A percentile compares a stretch with the other conserved stretches of the same genome.
These are phyloP conservation scores for Tupaia chinensis DNA, from an alignment of 2,113 vertebrate species.

Conservation along the genomic window DNA sequence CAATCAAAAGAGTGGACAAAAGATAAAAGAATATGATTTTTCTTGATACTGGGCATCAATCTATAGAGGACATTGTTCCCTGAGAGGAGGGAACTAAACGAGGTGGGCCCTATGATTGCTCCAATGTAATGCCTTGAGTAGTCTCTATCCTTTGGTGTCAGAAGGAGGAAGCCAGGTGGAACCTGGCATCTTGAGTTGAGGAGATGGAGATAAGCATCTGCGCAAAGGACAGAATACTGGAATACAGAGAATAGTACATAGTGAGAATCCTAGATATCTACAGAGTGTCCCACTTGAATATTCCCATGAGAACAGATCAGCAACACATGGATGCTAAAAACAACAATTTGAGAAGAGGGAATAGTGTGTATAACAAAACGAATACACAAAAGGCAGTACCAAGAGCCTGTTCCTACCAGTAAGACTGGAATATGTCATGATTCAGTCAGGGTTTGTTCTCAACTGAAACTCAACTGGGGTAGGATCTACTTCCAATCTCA, in stretches of 20 bases:
- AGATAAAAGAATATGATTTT: neutral
- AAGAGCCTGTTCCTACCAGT: neutral
- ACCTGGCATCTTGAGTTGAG: neutral
- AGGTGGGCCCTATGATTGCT: neutral
- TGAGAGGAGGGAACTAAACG: neutral
- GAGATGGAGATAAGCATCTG: neutral
- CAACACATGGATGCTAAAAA: neutral
- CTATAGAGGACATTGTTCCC: neutral
- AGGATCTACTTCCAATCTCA: neutral
- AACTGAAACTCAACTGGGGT: neutral
- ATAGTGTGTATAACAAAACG: neutral
- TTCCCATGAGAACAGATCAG: neutral
- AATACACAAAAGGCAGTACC: neutral
- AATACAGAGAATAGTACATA: neutral
- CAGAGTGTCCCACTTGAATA: neutral
- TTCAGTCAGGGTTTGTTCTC: neutral
- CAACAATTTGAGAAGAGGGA: neutral
- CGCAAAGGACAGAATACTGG: neutral
- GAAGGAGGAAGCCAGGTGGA: neutral
- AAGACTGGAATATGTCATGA: neutral
- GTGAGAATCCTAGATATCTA: neutral
- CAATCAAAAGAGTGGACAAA: neutral
- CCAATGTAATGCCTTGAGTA: neutral
- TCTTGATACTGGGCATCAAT: neutral
- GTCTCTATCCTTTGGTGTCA: neutral